Base-by-base conservation (phyloP, 1,140 invertebrate genomes). In the Portunus trituberculatus region DNA sequence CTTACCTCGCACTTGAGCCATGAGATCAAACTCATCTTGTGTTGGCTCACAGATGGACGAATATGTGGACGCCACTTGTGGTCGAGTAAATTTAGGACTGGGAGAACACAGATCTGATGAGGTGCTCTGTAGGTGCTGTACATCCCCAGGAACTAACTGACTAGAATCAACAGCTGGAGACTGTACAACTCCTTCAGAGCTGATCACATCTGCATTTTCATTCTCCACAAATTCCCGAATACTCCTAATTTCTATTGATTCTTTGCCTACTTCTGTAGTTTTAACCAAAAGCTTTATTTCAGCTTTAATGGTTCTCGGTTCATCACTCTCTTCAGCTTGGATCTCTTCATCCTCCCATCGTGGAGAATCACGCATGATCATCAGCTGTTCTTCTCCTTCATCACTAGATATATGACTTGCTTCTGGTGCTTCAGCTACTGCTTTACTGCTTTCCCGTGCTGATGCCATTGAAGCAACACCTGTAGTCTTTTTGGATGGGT, bases 281-380 rank as follows among this genome's bases (percentile, higher is more conserved):
- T 97, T 97, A 0, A 97, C 97, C 76, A 97, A 95, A 3, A 97
- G 96, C 96, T 97, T 97, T 16, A 97, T 97, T 96, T 97, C 97
- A 82, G 97, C 97, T 95, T 97, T 97, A 59, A 97, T 96, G 28
- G 96, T 91, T 83, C 96, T 96, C 92, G 95, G 91, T n/a, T 96
- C 95, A 90, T 95, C 93, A 83, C 59, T 91, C 0, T 96, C 96
- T 92, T 95, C 95, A 45, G 95, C 96, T 86, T 96, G 93, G 31
- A 96, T 96, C 91, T 96, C 96, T 91, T 96, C 96, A 59, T 96
- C 96, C 94, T 96, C 96, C 96, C 96, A 96, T 16, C 94, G 93
- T 87, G 96, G 96, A 67, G 96, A 96, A 87, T 96, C 96, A 52
- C 95, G 95, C 96, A 96, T 96, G 3, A 96, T 87, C 86, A 94